Evolutionary conservation across 2,888 invertebrate species (phyloP), one percentile per base, ranked within the genome.

Genomic region (Poecilobothrus nobilitatus): DNA sequence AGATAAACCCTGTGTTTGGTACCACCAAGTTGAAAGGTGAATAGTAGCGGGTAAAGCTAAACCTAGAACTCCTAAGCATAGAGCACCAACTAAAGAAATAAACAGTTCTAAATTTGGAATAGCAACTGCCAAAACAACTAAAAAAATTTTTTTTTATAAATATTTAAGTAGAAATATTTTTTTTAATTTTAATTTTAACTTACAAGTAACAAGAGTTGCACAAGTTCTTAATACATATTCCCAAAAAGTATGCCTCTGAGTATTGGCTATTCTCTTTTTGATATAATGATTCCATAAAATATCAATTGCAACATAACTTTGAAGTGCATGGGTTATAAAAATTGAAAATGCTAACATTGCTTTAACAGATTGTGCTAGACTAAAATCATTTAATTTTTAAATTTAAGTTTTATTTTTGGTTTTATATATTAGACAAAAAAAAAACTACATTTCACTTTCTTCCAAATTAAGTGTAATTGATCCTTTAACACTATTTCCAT

Each of bases 401-500:
- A 53, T 18, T 53, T 12, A 53, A 53, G 12, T n/a, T 53, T 18
- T 53, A n/a, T 21, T 18, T 53, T 12, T 15, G 18, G 12, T n/a
- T 53, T 18, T 53, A n/a, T 21, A 62, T 63, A 21, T 63, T 65
- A 63, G 10, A 61, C 65, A 34, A 67, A 61, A 37, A 15, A 41
- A 41, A 37, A 4, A 12, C 80, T 80, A 88, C 87, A 81, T 73
- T 73, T 85, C 84, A 7, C 78, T 76, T 41, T 80, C 73, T 0
- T 92, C 92, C 72, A 96, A 84, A 81, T 95, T 92, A 21, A 95
- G 84, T 0, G 95, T 95, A 69, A 96, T 88, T 76, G 91, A 91
- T 72, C 91, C 91, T 68, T 83, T 75, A 71, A 91, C 87, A 0
- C 81, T 75, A 0, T 86, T 82, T 1, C 91, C 92, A 79, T 91